Percentiles rank a stretch among this genome's conserved stretches.
Conservation (phyloP, 2,888 invertebrate genomes). For the Drepana falcataria region DNA sequence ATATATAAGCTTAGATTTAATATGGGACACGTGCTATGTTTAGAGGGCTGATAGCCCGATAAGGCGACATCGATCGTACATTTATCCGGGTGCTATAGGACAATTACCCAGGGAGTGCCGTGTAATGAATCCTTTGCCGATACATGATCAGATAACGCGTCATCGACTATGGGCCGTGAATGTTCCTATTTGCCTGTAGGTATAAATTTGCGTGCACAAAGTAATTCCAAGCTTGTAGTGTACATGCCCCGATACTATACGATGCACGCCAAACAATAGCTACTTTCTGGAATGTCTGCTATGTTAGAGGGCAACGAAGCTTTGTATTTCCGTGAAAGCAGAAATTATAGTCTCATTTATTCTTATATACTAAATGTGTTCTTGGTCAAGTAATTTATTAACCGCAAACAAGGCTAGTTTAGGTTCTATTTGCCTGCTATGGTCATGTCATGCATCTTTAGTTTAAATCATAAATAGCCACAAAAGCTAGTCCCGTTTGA, state of each 20-base stretch:
- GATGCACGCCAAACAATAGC: constrained; percentile 28
- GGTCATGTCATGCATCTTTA: constrained; percentile 37
- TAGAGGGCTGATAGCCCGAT: constrained; percentile 53
- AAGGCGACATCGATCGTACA: constrained; percentile 56
- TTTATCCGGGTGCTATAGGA: constrained; percentile 50
- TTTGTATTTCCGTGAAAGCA: constrained; percentile 7
- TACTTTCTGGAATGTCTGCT: constrained; percentile 16
- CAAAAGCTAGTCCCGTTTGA: constrained; percentile 61
- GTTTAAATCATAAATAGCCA: constrained; percentile 23
- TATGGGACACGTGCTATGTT: constrained; percentile 57
- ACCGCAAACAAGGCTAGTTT: constrained; percentile 31
- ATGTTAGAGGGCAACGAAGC: constrained; percentile 3
- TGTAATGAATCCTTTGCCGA: constrained; percentile 62
- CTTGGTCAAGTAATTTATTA: constrained; percentile 30
- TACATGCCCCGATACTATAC: constrained; percentile 20
- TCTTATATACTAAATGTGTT: constrained; percentile 1
- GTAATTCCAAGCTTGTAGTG: constrained; percentile 1
- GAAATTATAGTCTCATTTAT: constrained; percentile 8
- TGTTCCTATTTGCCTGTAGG: constrained; percentile 33
- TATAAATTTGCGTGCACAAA: constrained; percentile 25
- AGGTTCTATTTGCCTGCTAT: constrained; percentile 38
- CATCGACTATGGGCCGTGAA: constrained; percentile 41
- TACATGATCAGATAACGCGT: constrained; percentile 53
- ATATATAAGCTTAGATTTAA: constrained; percentile 22
- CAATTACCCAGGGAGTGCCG: constrained; percentile 48